phyloP scores from a whole-genome alignment of 2,888 invertebrate species.

The Podotricha telesiphe region DNA sequence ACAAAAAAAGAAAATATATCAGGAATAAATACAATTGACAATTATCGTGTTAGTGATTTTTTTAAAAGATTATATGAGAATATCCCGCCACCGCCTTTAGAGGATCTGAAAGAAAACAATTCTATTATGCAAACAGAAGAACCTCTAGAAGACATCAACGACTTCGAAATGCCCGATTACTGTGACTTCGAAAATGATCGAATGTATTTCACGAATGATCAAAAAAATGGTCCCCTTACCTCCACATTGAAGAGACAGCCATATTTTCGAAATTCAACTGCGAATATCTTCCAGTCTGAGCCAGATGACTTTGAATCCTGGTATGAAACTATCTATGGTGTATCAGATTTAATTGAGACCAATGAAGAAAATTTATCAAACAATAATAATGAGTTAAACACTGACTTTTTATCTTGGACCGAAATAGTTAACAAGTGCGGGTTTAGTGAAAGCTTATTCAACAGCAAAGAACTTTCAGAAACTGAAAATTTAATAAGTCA shows the following conservation, averaged over 20 bases:
- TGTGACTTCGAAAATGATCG: slow-evolving; percentile 64
- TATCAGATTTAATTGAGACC: slow-evolving; percentile 56
- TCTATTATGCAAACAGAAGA: slow-evolving; percentile 46
- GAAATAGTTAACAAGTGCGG: slow-evolving; percentile 65
- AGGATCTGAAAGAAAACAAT: slow-evolving; percentile 50
- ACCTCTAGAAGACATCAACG: slow-evolving; percentile 53
- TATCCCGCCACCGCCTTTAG: slow-evolving; percentile 68
- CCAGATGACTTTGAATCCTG: slow-evolving; percentile 58
- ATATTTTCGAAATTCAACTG: slow-evolving; percentile 58
- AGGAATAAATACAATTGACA: slow-evolving; percentile 46
- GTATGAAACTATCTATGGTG: slow-evolving; percentile 72
- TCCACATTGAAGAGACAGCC: slow-evolving; percentile 65
- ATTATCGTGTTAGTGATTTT: slow-evolving; percentile 63
- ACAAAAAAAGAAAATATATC: slow-evolving; percentile 39
- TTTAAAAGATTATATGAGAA: slow-evolving; percentile 64
- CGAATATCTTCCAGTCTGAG: slow-evolving; percentile 52
- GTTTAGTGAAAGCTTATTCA: slow-evolving; percentile 54
- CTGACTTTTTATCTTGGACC: slow-evolving; percentile 63
- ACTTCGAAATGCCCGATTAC: slow-evolving; percentile 65
- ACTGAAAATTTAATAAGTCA: slow-evolving; percentile 62
- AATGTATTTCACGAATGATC: slow-evolving; percentile 50
- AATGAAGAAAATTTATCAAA: slow-evolving; percentile 41
- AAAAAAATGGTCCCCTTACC: slow-evolving; percentile 53
- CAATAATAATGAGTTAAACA: slow-evolving; percentile 40
- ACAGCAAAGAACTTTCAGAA: slow-evolving; percentile 51